Base-by-base conservation (phyloP, 2,888 invertebrate species). In the Lysandra bellargus region DNA sequence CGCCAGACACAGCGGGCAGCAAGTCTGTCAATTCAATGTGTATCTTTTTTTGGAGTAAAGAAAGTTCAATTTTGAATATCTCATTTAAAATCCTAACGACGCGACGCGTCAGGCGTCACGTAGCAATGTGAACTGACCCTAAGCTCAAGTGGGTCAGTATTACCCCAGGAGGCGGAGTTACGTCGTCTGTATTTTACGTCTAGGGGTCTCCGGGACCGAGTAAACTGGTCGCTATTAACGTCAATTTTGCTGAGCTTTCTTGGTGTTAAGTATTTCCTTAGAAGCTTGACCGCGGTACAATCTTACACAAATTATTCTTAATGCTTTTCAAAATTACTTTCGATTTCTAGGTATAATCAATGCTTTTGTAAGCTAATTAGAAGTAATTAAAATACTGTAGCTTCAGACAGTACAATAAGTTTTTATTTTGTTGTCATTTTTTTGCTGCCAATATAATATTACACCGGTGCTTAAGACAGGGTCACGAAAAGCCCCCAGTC, bases 101-200 rank as follows among this genome's bases (percentile, higher is more conserved):
- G 57, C 57, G 23, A 23, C 23, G 23, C 23, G 23, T 23, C 23
- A 23, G 23, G 23, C 23, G 57, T 57, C 17, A 14, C 57, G 17
- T 17, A 17, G 4, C 57, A 57, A 57, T 17, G 57, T 17, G 57
- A 17, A 57, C 4, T 57, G 4, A 57, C 57, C 57, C 57, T 57
- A 57, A 57, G 4, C 57, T 57, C 17, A 90, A 88, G 85, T 90
- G 85, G 92, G 92, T 91, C 91, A 91, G 91, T 88, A 86, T 88
- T 85, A 86, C 88, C 87, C 88, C 79, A 81, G 84, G 81, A 80
- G 81, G 53, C 33, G 17, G 37, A 75, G 49, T 75, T 80, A 80
- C 78, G 79, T 73, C 78, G 79, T 73, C 77, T 75, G 81, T 80
- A 80, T 81, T 82, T 80, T 80, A 80, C 82, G 81, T 81, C 80